Evolutionary conservation across 30 jellyfish, hydroid and myxozoan species (phyloP).

Genomic region (Catostylus mosaicus): DNA sequence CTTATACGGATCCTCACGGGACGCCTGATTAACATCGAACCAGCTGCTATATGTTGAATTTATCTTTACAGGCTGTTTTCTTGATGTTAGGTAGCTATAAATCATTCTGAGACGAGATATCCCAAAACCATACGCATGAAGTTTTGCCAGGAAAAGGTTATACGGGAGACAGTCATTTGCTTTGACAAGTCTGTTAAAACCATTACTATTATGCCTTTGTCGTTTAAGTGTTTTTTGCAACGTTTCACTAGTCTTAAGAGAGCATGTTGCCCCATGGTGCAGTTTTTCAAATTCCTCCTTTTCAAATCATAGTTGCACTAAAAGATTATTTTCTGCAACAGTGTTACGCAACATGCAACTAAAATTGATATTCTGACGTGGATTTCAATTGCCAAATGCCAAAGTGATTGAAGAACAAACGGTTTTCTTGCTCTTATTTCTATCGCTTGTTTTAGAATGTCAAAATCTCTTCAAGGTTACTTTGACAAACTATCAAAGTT

Average conservation of each 20-base stretch:
- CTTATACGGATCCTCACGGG: conserved; percentile 9
- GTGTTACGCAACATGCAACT: no score
- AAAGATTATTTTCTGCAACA: no score
- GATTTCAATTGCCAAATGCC: no score
- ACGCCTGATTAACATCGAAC: conserved; percentile 23
- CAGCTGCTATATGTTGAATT: conserved; percentile 14
- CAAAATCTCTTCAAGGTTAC: no score
- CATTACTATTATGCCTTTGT: background rate
- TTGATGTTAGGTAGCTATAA: conserved; percentile 1
- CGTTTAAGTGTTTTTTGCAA: background rate
- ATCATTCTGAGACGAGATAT: conserved; percentile 12
- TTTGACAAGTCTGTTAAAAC: background rate
- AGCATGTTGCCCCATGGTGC: background rate
- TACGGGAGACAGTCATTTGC: conserved; percentile 2
- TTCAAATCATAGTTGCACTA: no score
- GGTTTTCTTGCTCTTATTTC: no score
- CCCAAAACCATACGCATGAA: conserved; percentile 3
- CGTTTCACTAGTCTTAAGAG: background rate
- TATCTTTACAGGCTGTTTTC: conserved; percentile 17
- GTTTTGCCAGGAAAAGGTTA: conserved; percentile 14
- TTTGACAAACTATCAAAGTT: no score
- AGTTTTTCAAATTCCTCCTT: no score
- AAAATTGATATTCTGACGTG: no score
- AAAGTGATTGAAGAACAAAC: no score
- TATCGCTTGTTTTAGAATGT: no score